phyloP scores from a whole-genome alignment of 2,113 vertebrate species.

The Aleadryas rufinucha region DNA sequence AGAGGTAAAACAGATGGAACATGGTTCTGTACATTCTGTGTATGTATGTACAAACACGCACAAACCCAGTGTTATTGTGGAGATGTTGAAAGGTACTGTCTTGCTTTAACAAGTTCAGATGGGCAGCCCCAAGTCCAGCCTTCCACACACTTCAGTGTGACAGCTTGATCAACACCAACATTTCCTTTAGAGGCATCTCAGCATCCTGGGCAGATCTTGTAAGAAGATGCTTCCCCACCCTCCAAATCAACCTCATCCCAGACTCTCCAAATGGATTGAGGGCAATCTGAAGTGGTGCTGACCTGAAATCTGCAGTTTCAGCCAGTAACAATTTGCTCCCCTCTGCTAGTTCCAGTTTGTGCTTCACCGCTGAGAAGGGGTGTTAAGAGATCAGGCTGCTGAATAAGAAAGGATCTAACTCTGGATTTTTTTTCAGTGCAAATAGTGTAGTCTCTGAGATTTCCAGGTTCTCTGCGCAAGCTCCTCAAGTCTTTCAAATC shows the following conservation, averaged over 20 bases:
- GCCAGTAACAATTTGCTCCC: background rate
- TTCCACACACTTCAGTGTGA: background rate
- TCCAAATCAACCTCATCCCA: background rate
- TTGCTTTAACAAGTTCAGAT: background rate
- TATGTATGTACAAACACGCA: background rate
- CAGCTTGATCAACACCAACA: background rate
- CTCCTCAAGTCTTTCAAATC: background rate
- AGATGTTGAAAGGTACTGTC: background rate
- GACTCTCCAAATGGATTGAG: background rate
- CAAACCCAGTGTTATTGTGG: background rate
- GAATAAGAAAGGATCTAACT: background rate
- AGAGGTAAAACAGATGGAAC: background rate
- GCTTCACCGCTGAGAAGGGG: background rate
- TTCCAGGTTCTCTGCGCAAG: background rate
- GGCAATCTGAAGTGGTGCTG: background rate
- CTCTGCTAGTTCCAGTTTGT: background rate
- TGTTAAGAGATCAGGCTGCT: background rate
- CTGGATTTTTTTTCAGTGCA: background rate
- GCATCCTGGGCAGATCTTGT: background rate
- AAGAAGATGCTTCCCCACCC: no score
- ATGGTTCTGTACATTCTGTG: background rate
- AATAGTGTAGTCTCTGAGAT: background rate
- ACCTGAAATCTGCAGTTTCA: background rate
- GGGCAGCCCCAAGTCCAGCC: background rate
- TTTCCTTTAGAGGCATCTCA: background rate